Conservation (phyloP, 1,140 invertebrate genomes). For the Plectrocnemia conspersa region DNA sequence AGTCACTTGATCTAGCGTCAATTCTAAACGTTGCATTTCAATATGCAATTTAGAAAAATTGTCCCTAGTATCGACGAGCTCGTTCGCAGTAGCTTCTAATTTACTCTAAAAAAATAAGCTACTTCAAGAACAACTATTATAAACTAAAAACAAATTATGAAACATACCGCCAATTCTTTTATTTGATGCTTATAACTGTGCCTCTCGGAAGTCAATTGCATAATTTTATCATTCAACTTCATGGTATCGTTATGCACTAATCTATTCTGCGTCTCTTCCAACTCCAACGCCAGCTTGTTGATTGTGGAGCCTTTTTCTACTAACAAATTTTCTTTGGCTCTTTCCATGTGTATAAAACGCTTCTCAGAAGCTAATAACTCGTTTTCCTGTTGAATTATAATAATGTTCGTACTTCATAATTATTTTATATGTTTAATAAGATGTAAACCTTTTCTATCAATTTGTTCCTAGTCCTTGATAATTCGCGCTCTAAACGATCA, state of each 20-base stretch:
- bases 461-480: slow-evolving; percentile 45
- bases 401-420: too few relatives aligned
- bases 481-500: slow-evolving; percentile 47
- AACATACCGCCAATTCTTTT: slow-evolving; percentile 46
- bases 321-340: slow-evolving; percentile 50
- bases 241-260: slow-evolving; percentile 39
- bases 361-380: slow-evolving; percentile 51
- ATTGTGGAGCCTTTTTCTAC: slow-evolving; percentile 53
- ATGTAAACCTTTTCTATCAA: slow-evolving; percentile 44
- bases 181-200: slow-evolving; percentile 44
- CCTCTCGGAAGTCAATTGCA: slow-evolving; percentile 41
- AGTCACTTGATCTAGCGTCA: slow-evolving; percentile 16
- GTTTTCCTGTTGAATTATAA: slow-evolving; percentile 42
- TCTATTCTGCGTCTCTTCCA: slow-evolving; percentile 50
- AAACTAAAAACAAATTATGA: not conserved
- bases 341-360: slow-evolving; percentile 51
- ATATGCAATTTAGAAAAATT: slow-evolving; percentile 37
- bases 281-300: slow-evolving; percentile 47
- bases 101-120: slow-evolving; percentile 40
- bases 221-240: slow-evolving; percentile 42
- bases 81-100: slow-evolving; percentile 46
- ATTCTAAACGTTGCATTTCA: slow-evolving; percentile 25
- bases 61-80: slow-evolving; percentile 43
- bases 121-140: not conserved
- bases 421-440: too few relatives aligned